Percentiles rank a stretch among this genome's conserved stretches.
Evolutionary conservation across 2,888 invertebrate genomes (phyloP).

Genomic region (Acanthoscelides obtectus): DNA sequence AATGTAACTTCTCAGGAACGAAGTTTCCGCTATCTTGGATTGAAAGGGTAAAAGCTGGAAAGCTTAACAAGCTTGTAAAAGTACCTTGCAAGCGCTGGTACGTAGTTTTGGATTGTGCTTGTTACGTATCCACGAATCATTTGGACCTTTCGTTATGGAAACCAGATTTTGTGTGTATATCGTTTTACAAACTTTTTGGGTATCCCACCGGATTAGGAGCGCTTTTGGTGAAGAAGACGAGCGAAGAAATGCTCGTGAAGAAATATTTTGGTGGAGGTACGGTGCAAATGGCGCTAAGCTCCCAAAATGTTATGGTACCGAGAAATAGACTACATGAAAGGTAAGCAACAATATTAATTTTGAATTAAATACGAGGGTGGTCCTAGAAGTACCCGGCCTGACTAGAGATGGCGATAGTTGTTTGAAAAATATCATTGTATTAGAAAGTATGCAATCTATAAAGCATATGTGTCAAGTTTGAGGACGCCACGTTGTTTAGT

Average conservation of each 20-base stretch:
- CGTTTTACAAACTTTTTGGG: conserved; percentile 96
- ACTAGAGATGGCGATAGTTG: no score
- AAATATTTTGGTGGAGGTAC: conserved; percentile 93
- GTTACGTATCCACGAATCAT: conserved; percentile 70
- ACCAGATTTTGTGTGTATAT: conserved; percentile 87
- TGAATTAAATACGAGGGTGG: background rate
- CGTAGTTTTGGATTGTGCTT: conserved; percentile 82
- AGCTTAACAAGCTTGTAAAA: conserved; percentile 46
- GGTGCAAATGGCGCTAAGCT: conserved; percentile 76
- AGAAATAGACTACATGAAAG: conserved; percentile 65
- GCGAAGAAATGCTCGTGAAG: conserved; percentile 59
- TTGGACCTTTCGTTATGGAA: conserved; percentile 67
- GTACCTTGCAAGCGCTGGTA: conserved; percentile 55
- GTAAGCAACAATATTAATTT: conserved; percentile 50
- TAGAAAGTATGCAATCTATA: no score
- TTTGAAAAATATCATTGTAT: no score
- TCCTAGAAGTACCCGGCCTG: no score
- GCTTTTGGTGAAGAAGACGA: conserved; percentile 68
- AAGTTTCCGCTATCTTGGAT: conserved; percentile 83
- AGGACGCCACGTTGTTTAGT: no score
- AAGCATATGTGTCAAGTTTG: no score
- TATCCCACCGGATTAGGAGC: conserved; percentile 95
- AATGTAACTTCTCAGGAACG: conserved; percentile 91
- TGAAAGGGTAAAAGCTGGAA: conserved; percentile 56
- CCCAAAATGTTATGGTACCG: conserved; percentile 67